Evolutionary conservation across 2,797 vertebrate species (phyloP).

Genomic region (Odontamblyopus lacepedii): DNA sequence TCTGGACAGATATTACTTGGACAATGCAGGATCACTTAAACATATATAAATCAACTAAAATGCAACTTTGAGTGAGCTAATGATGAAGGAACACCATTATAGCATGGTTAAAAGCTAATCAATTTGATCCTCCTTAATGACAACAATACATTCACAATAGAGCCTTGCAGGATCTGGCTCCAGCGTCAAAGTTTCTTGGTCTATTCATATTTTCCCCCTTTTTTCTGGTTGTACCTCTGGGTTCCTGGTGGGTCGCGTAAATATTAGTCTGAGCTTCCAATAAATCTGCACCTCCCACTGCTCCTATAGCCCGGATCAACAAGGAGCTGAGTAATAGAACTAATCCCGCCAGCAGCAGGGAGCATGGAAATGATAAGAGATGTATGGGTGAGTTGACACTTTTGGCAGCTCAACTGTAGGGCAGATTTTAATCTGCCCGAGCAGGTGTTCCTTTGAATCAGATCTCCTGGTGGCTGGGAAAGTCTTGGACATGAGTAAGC

Average conservation of each 20-base stretch:
- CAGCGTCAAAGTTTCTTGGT: conserved; percentile 35
- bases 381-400: conserved; percentile 42
- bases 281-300: conserved; percentile 60
- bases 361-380: conserved; percentile 24
- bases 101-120: too few species aligned
- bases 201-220: conserved; percentile 35
- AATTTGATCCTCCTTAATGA: background rate
- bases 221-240: conserved; percentile 23
- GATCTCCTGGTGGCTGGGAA: conserved; percentile 20
- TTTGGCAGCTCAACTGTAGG: conserved; percentile 20
- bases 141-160: background rate
- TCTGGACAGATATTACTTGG: too few species aligned
- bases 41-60: too few species aligned
- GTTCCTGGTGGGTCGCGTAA: conserved; percentile 61
- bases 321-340: conserved; percentile 35
- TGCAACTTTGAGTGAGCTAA: too few species aligned
- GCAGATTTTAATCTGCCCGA: conserved; percentile 48
- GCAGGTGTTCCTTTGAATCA: conserved; percentile 55
- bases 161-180: conserved; percentile 10
- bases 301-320: conserved; percentile 38
- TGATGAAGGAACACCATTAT: too few species aligned
- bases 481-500: conserved; percentile 39
- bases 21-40: too few species aligned
- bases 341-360: conserved; percentile 23
- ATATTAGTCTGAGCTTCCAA: conserved; percentile 67